These are phyloP conservation scores for Melinopterus prodromus DNA, from an alignment of 2,888 invertebrate genomes.

Conservation along the genomic window DNA sequence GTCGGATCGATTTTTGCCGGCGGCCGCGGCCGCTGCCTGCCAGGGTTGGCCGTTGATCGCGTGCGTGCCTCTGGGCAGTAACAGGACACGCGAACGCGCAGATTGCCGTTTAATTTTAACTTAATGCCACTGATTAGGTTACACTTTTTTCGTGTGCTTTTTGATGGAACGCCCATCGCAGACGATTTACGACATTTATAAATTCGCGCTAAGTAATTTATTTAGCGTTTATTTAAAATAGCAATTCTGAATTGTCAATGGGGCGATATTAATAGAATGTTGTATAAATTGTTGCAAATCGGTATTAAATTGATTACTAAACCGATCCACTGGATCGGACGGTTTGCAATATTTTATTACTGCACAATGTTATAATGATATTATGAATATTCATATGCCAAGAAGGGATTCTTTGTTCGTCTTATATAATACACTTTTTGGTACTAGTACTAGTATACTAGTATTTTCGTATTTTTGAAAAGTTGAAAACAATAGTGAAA, in stretches of 20 bases:
- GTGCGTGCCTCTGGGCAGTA: slow-evolving; percentile 52
- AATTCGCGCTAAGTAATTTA: neutral
- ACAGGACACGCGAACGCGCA: slow-evolving; percentile 51
- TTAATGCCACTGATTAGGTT: slow-evolving; percentile 54
- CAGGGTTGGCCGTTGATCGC: slow-evolving; percentile 28
- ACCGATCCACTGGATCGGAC: too few relatives aligned
- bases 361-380: too few relatives aligned
- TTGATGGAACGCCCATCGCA: slow-evolving; percentile 29
- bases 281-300: neutral
- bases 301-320: too few relatives aligned
- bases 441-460: too few relatives aligned
- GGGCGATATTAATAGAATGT: neutral
- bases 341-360: too few relatives aligned
- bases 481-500: too few relatives aligned
- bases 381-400: too few relatives aligned
- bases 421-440: too few relatives aligned
- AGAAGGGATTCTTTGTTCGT: too few relatives aligned
- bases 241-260: neutral
- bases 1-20: slow-evolving; percentile 21
- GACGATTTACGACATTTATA: slow-evolving; percentile 4
- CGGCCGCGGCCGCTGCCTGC: neutral
- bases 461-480: too few relatives aligned
- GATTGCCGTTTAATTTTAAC: slow-evolving; percentile 52
- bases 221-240: neutral
- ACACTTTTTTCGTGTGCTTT: slow-evolving; percentile 48